These are phyloP conservation scores for Strigamia crassipes DNA, from an alignment of 2,888 invertebrate genomes.

Conservation along the genomic window DNA sequence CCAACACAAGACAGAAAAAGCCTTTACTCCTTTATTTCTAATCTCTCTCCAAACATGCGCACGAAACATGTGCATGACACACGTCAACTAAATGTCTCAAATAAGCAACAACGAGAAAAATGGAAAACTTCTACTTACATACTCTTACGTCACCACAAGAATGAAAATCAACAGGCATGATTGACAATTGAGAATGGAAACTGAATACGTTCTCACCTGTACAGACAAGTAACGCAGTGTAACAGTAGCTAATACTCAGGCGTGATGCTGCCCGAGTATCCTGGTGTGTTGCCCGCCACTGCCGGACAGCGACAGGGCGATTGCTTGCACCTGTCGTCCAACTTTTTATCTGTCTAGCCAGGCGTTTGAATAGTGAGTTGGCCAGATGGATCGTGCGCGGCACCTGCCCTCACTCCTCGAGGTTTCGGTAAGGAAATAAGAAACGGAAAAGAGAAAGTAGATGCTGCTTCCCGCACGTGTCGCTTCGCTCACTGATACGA, in stretches of 20 bases:
- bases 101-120: no score
- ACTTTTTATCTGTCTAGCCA: constrained; percentile 30
- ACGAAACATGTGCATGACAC: neutral
- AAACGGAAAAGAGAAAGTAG: constrained; percentile 27
- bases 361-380: constrained; percentile 22
- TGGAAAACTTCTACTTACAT: neutral
- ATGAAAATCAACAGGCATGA: neutral
- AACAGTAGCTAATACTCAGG: neutral
- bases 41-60: neutral
- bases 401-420: constrained; percentile 26
- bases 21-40: neutral
- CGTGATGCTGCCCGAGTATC: neutral
- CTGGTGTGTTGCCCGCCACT: constrained; percentile 3
- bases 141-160: neutral
- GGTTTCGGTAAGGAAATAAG: neutral
- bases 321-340: constrained; percentile 13
- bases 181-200: neutral
- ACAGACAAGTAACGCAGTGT: neutral
- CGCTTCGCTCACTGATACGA: constrained; percentile 11
- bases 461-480: constrained; percentile 23
- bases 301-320: neutral
- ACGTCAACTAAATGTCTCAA: no score
- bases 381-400: constrained; percentile 1
- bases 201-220: neutral
- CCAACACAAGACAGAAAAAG: neutral